Conservation (phyloP, 2,888 invertebrate genomes). For the Calephelis perditalis region DNA sequence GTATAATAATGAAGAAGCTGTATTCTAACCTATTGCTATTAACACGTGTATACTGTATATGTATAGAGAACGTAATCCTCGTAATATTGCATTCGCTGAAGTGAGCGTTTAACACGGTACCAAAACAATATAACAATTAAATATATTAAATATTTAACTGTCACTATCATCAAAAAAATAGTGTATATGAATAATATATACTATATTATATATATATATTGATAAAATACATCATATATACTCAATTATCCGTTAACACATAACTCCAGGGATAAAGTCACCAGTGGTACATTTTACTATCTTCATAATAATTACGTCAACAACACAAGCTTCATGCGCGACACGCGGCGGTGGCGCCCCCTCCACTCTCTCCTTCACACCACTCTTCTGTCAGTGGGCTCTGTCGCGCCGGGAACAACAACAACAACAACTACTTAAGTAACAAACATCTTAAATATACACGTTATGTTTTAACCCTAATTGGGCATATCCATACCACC, state of each 20-base stretch:
- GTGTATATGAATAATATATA: slow-evolving; percentile 71
- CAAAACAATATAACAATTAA: slow-evolving; percentile 70
- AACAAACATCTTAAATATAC: no score
- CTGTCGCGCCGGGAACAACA: slow-evolving; percentile 1
- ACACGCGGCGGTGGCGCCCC: slow-evolving; percentile 7
- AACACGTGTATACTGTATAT: slow-evolving; percentile 66
- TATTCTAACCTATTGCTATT: slow-evolving; percentile 54
- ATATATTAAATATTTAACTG: slow-evolving; percentile 48
- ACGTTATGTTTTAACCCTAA: no score
- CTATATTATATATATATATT: slow-evolving; percentile 23
- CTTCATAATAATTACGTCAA: slow-evolving; percentile 59
- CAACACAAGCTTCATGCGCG: slow-evolving; percentile 41
- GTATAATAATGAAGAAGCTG: slow-evolving; percentile 45
- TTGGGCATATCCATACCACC: no score
- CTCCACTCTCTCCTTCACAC: no score
- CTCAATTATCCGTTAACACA: slow-evolving; percentile 58
- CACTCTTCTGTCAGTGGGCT: no score
- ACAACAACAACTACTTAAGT: background rate
- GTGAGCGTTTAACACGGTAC: slow-evolving; percentile 45
- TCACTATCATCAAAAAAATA: slow-evolving; percentile 55
- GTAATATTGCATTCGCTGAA: slow-evolving; percentile 57
- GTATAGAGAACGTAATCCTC: slow-evolving; percentile 57
- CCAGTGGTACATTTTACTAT: slow-evolving; percentile 65
- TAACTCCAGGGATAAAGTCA: slow-evolving; percentile 62
- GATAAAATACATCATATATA: slow-evolving; percentile 44